phyloP scores from a whole-genome alignment of 2,113 vertebrate species.

The Lucifuga dentata region DNA sequence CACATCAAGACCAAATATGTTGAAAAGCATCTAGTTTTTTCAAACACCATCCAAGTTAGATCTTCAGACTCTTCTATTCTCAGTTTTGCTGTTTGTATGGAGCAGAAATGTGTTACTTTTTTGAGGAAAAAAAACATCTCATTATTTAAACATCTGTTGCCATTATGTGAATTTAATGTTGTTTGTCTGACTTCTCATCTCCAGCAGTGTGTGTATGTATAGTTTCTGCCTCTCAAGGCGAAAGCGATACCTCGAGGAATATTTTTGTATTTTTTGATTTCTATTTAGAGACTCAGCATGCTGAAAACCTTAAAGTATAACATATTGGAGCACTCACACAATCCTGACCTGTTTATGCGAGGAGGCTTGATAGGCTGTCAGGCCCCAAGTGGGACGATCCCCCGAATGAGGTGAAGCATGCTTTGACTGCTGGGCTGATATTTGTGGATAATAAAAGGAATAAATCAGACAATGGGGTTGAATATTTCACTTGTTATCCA shows the following conservation, averaged over 20 bases:
- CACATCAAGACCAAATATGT: no score
- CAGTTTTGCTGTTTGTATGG: no score
- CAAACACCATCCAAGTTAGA: no score
- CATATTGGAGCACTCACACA: constrained; percentile 76
- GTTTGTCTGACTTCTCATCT: constrained; percentile 47
- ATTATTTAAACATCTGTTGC: constrained; percentile 55
- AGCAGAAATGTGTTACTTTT: not conserved
- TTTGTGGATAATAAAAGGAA: constrained; percentile 85
- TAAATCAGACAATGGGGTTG: constrained; percentile 87
- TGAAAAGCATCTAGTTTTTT: no score
- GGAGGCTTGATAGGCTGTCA: constrained; percentile 85
- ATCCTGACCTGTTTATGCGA: constrained; percentile 84
- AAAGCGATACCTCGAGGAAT: constrained; percentile 57
- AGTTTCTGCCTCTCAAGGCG: constrained; percentile 14
- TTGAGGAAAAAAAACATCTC: constrained; percentile 9
- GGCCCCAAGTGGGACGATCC: constrained; percentile 75
- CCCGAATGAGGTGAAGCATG: constrained; percentile 75
- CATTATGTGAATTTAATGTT: constrained; percentile 48
- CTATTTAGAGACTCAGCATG: constrained; percentile 69
- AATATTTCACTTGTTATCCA: constrained; percentile 90
- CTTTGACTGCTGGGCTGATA: constrained; percentile 83
- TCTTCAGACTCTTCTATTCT: no score
- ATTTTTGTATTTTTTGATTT: constrained; percentile 72
- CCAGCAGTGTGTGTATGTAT: not conserved
- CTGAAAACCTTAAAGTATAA: constrained; percentile 81